Evolutionary conservation across 2,113 vertebrate genomes (phyloP).

Genomic region (Austrofundulus limnaeus): DNA sequence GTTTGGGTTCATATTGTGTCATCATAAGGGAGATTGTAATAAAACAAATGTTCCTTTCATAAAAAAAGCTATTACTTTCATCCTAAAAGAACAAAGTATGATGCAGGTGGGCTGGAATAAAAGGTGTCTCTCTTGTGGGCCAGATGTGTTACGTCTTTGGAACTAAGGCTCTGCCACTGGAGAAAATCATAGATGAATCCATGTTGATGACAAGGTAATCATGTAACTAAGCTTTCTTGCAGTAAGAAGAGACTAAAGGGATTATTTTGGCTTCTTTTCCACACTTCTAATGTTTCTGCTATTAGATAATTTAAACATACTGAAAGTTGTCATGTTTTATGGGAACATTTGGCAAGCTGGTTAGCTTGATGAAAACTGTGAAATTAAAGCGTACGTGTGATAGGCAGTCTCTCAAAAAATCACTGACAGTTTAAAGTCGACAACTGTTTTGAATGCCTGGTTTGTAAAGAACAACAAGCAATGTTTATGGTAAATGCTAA

Average conservation of each 20-base stretch:
- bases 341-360: conserved; percentile 23
- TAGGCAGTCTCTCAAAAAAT: conserved; percentile 24
- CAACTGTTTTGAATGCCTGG: conserved; percentile 35
- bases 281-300: conserved; percentile 37
- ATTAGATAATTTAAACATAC: conserved; percentile 36
- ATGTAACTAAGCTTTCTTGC: conserved; percentile 61
- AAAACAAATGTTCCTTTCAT: conserved; percentile 4
- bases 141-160: conserved; percentile 51
- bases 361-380: conserved; percentile 47
- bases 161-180: conserved; percentile 51
- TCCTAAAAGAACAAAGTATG: conserved; percentile 26
- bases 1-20: conserved; percentile 3
- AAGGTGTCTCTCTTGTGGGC: conserved; percentile 37
- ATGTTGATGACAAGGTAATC: conserved; percentile 62
- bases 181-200: conserved; percentile 59
- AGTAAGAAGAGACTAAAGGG: conserved; percentile 57
- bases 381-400: conserved; percentile 42
- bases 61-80: neutral
- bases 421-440: conserved; percentile 39
- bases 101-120: conserved; percentile 44
- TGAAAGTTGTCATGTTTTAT: conserved; percentile 48
- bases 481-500: conserved; percentile 53
- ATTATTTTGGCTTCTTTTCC: conserved; percentile 69
- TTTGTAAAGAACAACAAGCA: conserved; percentile 38
- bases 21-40: neutral